Percentiles rank a stretch among this genome's conserved stretches.
Evolutionary conservation across 2,797 vertebrate species (phyloP).

Genomic region (Muscicapa comitata): DNA sequence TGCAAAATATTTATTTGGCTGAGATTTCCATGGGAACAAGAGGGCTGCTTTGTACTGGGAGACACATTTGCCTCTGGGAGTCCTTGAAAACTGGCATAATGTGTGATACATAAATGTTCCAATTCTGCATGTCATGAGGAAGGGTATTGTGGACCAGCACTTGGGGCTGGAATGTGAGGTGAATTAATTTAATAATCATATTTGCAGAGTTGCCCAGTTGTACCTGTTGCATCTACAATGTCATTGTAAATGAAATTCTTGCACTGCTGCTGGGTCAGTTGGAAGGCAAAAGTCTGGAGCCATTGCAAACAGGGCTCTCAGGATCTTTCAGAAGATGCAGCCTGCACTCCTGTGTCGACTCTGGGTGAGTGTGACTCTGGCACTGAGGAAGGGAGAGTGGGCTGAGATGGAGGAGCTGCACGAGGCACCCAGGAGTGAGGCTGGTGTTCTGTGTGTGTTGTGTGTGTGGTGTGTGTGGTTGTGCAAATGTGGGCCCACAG

Average conservation of each 20-base stretch:
- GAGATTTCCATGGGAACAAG: background rate
- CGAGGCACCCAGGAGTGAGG: accelerated
- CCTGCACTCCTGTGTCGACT: no score
- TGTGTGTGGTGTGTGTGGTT: background rate
- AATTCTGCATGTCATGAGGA: background rate
- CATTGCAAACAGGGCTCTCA: background rate
- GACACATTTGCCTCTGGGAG: background rate
- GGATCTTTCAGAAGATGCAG: background rate
- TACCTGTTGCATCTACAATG: background rate
- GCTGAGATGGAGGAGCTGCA: background rate
- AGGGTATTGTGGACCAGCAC: background rate
- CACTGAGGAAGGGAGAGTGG: accelerated
- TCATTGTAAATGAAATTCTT: background rate
- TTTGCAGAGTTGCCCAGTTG: background rate
- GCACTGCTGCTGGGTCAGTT: background rate
- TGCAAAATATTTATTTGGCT: background rate
- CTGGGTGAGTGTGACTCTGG: background rate
- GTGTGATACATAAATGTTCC: accelerated
- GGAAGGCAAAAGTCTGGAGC: background rate
- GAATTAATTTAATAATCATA: background rate
- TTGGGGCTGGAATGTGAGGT: background rate
- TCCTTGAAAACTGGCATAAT: background rate
- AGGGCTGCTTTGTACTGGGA: background rate
- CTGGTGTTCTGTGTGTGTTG: accelerated
- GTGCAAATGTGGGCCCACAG: background rate